Evolutionary conservation across 2,888 invertebrate species (phyloP), one percentile per base, ranked within the genome.

Genomic region (Anaspis maculata): DNA sequence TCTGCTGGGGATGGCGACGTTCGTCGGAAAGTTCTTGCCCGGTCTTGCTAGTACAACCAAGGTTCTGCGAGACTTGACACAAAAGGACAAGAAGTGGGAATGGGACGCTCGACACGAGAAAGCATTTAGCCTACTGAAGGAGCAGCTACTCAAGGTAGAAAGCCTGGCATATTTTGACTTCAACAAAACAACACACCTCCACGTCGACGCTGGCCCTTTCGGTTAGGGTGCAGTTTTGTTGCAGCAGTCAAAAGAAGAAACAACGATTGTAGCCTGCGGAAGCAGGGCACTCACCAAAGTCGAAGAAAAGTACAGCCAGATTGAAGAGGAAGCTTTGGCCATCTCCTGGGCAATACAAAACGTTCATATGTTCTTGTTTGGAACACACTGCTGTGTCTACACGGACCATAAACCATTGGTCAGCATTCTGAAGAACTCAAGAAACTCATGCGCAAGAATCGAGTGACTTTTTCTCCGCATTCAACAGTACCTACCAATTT

Each of bases 71-170:
- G n/a, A 35, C 13, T 10, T 39, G 15, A 27, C 3, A 13, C n/a
- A 25, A 13, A 39, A 35, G 15, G 26, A 35, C 15, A 13, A 12
- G 72, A 72, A 52, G 75, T 75, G 6, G 73, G 67, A 24, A 66
- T 65, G 3, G 74, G 48, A n/a, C 14, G 30, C 16, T 27, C 13
- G 29, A 27, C 19, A 24, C 32, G 14, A 39, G 23, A 15, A 12
- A 24, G 27, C 16, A 25, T 27, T 39, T 22, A 15, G 25, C 10
- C 22, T 13, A 16, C n/a, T 33, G 13, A 44, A 44, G 30, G 26
- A 6, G 2, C 9, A 30, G 13, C 7, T 34, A 15, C 7, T n/a
- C 10, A 12, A 34, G 13, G 15, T 10, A 11, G 16, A 34, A 13
- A 14, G 34, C 7, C 10, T 40, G 21, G 24, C 35, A 10, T 39